Evolutionary conservation across 2,888 invertebrate species (phyloP), one percentile per base, ranked within the genome.

Genomic region (Chironomus riparius): DNA sequence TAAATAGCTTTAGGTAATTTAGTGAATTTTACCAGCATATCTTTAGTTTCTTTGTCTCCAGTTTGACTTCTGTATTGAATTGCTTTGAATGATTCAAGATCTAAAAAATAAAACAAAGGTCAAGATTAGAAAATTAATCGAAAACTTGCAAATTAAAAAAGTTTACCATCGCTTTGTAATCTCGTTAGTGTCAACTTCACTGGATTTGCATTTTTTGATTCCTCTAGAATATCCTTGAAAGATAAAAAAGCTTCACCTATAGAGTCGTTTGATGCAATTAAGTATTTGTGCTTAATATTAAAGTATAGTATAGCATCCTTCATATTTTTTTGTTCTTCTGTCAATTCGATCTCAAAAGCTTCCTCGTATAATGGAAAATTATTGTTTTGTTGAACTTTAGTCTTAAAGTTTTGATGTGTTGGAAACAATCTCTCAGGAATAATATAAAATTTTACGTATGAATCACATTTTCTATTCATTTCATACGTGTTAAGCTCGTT

Each of bases 281-380:
- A 21, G 18, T 18, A 38, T 38, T 62, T 61, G 18, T 62, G 21
- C 21, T 72, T 72, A 2, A 72, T 62, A 21, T 24, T 72, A 62
- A 72, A 72, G 38, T 62, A 15, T 24, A 72, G 47, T 6, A 72
- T 62, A 7, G 72, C 72, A 47, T 72, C 72, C 0, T 21, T 61
- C 13, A 72, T 38, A 0, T 6, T 3, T 38, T 24, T 6, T 10
- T 72, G 72, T 5, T 72, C 61, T 1, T n/a, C 4, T 12, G 62
- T 72, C 18, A 72, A 18, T 62, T 72, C 21, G 62, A 62, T 18
- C 15, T 72, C 47, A 38, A 72, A 72, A 22, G 13, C 13, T 18
- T 72, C 61, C 13, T 72, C 72, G 13, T 72, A 72, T 5, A 62
- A 62, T 28, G 72, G 72, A 3, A 72, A 72, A 38, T 72, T 38